phyloP scores from a whole-genome alignment of 2,797 vertebrate genomes.

The Xenentodon cancila region DNA sequence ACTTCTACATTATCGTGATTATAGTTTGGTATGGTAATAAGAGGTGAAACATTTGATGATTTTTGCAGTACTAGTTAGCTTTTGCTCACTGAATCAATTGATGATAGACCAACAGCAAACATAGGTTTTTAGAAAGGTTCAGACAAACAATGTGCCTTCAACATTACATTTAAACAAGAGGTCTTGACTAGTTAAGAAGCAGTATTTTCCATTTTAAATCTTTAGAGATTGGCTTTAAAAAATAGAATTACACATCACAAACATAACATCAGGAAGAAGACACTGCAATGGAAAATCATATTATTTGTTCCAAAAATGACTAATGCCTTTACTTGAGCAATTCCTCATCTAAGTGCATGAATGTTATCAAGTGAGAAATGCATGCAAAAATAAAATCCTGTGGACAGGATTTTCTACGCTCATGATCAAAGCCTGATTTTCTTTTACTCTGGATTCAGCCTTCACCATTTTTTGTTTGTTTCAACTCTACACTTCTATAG shows the following conservation, averaged over 20 bases:
- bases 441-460: slow-evolving; percentile 85
- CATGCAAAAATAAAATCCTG: slow-evolving; percentile 90
- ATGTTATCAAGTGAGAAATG: slow-evolving; percentile 90
- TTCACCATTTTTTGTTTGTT: slow-evolving; percentile 86
- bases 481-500: slow-evolving; percentile 73
- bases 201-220: slow-evolving; percentile 60
- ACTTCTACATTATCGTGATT: slow-evolving; percentile 51
- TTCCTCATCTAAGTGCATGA: slow-evolving; percentile 88
- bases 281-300: slow-evolving; percentile 73
- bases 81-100: slow-evolving; percentile 25
- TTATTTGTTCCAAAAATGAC: slow-evolving; percentile 84
- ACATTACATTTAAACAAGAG: slow-evolving; percentile 42
- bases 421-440: slow-evolving; percentile 90
- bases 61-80: slow-evolving; percentile 32
- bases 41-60: slow-evolving; percentile 56
- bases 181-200: slow-evolving; percentile 58
- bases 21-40: slow-evolving; percentile 44
- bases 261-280: slow-evolving; percentile 59
- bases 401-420: slow-evolving; percentile 90
- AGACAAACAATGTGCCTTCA: slow-evolving; percentile 35
- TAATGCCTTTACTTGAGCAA: slow-evolving; percentile 86
- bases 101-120: slow-evolving; percentile 39
- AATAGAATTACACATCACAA: slow-evolving; percentile 73
- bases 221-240: slow-evolving; percentile 65
- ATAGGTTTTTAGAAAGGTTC: slow-evolving; percentile 41